These are phyloP conservation scores for Mormyrus hasselquistii DNA, from an alignment of 2,797 vertebrate genomes.

Conservation along the genomic window DNA sequence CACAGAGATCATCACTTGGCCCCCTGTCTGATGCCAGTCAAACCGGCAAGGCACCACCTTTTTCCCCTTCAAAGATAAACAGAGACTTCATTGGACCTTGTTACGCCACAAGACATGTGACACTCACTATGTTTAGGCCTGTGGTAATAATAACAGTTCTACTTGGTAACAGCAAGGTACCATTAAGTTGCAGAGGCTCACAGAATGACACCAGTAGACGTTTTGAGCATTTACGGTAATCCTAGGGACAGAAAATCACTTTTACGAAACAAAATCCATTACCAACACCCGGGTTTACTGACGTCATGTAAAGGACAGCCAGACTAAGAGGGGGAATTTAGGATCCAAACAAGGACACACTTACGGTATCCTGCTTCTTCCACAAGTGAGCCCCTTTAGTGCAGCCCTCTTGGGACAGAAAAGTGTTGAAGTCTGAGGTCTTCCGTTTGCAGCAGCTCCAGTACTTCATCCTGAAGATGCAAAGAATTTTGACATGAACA, in stretches of 20 bases:
- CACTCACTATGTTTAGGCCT: neutral
- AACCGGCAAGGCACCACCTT: slow-evolving; percentile 89
- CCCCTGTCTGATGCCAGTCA: slow-evolving; percentile 96
- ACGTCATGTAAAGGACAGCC: neutral
- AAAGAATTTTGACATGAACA: neutral
- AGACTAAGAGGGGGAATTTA: neutral
- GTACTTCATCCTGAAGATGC: slow-evolving; percentile 86
- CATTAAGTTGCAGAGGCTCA: neutral
- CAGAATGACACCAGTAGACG: neutral
- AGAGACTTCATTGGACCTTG: neutral
- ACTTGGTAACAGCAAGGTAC: neutral
- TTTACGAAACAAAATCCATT: neutral
- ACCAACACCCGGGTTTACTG: neutral
- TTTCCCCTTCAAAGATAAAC: slow-evolving; percentile 51
- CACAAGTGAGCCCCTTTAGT: slow-evolving; percentile 78
- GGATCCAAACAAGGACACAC: slow-evolving; percentile 28
- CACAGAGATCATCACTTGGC: slow-evolving; percentile 89
- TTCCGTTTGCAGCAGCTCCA: slow-evolving; percentile 97
- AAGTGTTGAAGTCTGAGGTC: slow-evolving; percentile 97
- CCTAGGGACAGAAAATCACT: neutral
- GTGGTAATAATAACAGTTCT: neutral
- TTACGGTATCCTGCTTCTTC: slow-evolving; percentile 83
- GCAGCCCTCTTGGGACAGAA: slow-evolving; percentile 92
- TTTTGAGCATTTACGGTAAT: neutral
- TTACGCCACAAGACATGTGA: neutral